Percentiles rank a stretch among this genome's conserved stretches.
Conservation (phyloP, 2,888 invertebrate species). For the Lycophotia porphyrea region DNA sequence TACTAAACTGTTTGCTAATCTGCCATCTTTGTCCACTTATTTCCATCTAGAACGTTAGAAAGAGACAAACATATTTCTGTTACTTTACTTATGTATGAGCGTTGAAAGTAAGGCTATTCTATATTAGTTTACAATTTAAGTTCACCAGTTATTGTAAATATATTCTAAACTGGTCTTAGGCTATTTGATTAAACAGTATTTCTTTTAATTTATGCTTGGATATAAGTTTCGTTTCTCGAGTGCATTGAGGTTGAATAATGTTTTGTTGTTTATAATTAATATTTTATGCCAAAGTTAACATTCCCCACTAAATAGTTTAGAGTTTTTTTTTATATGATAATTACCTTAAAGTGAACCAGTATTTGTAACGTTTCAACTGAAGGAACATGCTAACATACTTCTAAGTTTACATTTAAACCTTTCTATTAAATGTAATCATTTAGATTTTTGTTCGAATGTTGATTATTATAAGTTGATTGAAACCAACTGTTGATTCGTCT, state of each 20-base stretch:
- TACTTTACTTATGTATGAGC: conserved; percentile 37
- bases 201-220: conserved; percentile 88
- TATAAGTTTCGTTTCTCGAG: conserved; percentile 86
- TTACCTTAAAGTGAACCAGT: conserved; percentile 71
- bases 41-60: conserved; percentile 38
- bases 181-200: conserved; percentile 88
- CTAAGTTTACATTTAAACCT: conserved; percentile 85
- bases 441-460: conserved; percentile 86
- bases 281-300: conserved; percentile 94
- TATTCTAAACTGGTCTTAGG: conserved; percentile 83
- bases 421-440: conserved; percentile 83
- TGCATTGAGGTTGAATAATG: conserved; percentile 87
- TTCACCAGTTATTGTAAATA: conserved; percentile 87
- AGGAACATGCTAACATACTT: conserved; percentile 78
- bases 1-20: conserved; percentile 37
- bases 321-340: conserved; percentile 75
- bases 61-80: conserved; percentile 39
- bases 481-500: conserved; percentile 88
- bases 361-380: conserved; percentile 78
- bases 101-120: conserved; percentile 63
- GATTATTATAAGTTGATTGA: conserved; percentile 81
- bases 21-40: conserved; percentile 36
- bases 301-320: conserved; percentile 91
- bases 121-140: conserved; percentile 75
- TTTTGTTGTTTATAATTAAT: conserved; percentile 90